phyloP scores from a whole-genome alignment of 1,140 invertebrate genomes.

The Trypoxylus dichotomus region DNA sequence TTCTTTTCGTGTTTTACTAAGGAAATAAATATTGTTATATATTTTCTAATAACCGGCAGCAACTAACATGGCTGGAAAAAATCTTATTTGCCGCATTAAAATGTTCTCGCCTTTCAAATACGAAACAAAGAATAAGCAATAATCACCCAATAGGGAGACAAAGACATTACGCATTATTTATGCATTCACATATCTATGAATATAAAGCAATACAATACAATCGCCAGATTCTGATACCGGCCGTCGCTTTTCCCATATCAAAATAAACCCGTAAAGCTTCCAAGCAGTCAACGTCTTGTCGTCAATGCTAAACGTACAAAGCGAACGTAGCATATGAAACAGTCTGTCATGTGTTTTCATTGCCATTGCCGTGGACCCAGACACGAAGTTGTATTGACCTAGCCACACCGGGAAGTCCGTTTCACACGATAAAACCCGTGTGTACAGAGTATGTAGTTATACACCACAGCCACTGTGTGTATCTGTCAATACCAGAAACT shows the following conservation, averaged over 20 bases:
- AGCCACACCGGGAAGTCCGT: not conserved
- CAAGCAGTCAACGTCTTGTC: not conserved
- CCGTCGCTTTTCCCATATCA: not conserved
- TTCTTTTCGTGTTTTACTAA: too few species aligned
- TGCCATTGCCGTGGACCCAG: conserved; percentile 19
- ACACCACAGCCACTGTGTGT: not conserved
- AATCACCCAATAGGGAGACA: too few species aligned
- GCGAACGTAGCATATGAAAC: not conserved
- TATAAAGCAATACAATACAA: not conserved
- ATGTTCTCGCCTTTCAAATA: too few species aligned
- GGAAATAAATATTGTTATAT: too few species aligned
- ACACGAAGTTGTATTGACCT: conserved; percentile 17
- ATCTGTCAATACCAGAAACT: not conserved
- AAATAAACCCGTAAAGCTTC: not conserved
- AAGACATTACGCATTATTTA: too few species aligned
- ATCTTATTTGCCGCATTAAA: too few species aligned
- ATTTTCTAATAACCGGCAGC: too few species aligned
- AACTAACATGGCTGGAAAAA: too few species aligned
- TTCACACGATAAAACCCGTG: not conserved
- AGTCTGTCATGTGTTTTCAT: conserved; percentile 12
- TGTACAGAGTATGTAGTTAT: too few species aligned
- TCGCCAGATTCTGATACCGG: not conserved
- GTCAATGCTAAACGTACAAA: not conserved
- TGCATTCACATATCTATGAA: not conserved
- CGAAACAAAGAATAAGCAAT: too few species aligned